Conservation (phyloP, 2,888 invertebrate species). For the Nomada flava region DNA sequence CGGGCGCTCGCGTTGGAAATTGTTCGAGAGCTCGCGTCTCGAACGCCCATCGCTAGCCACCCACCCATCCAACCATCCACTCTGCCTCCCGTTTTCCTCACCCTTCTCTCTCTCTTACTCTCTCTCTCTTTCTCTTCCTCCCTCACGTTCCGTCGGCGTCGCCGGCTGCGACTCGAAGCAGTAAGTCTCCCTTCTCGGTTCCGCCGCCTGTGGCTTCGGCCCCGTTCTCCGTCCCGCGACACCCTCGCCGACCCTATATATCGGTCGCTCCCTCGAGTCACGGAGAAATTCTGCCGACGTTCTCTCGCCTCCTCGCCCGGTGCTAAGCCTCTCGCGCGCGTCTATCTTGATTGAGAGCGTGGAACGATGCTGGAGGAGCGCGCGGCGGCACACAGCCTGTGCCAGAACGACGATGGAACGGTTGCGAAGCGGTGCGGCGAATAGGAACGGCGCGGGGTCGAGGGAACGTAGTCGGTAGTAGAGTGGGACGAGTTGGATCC, state of each 20-base stretch:
- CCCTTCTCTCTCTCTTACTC: no score
- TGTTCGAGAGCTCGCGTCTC: slow-evolving; percentile 46
- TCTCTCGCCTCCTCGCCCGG: slow-evolving; percentile 74
- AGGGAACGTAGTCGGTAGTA: slow-evolving; percentile 54
- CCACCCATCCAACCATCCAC: slow-evolving; percentile 13
- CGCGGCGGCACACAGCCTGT: slow-evolving; percentile 20
- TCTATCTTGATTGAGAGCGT: slow-evolving; percentile 84
- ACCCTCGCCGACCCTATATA: slow-evolving; percentile 54
- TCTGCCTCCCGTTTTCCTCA: not conserved
- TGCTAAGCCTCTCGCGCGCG: slow-evolving; percentile 81
- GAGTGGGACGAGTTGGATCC: slow-evolving; percentile 62
- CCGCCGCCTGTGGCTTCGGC: slow-evolving; percentile 70
- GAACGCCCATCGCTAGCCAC: slow-evolving; percentile 45
- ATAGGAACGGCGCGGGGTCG: slow-evolving; percentile 32
- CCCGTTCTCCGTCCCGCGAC: slow-evolving; percentile 57
- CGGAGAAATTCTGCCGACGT: slow-evolving; percentile 68
- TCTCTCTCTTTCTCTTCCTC: slow-evolving; percentile 5
- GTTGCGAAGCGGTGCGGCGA: slow-evolving; percentile 50
- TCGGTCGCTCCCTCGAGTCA: slow-evolving; percentile 63
- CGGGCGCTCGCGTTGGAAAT: slow-evolving; percentile 40
- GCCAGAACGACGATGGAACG: slow-evolving; percentile 47
- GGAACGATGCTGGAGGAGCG: slow-evolving; percentile 65
- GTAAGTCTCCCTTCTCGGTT: slow-evolving; percentile 73
- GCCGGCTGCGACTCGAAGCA: slow-evolving; percentile 64
- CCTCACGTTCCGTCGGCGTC: slow-evolving; percentile 29